These are phyloP conservation scores for Hydraecia micacea DNA, from an alignment of 2,888 invertebrate genomes.

Conservation along the genomic window DNA sequence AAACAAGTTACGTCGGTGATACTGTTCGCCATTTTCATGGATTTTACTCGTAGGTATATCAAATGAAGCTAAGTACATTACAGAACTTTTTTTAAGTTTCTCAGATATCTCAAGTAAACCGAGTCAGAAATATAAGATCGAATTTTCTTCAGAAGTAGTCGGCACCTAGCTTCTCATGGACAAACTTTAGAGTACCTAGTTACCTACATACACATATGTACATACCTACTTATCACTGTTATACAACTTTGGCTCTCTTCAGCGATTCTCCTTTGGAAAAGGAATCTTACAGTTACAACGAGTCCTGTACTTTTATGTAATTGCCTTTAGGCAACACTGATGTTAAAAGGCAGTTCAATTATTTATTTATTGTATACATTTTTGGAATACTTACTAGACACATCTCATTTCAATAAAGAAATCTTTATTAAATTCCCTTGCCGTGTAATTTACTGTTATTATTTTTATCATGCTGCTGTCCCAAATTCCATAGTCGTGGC, in stretches of 20 bases:
- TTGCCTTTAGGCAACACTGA: background rate
- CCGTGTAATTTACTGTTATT: conserved; percentile 54
- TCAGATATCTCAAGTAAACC: background rate
- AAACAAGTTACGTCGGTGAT: background rate
- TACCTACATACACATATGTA: conserved; percentile 1
- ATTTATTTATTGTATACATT: background rate
- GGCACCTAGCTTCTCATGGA: background rate
- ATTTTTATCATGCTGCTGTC: conserved; percentile 42
- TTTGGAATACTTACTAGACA: background rate
- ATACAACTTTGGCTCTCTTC: conserved; percentile 17
- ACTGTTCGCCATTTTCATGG: background rate
- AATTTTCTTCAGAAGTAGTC: conserved; percentile 10
- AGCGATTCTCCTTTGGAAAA: background rate
- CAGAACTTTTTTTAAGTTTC: background rate
- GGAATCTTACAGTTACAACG: background rate
- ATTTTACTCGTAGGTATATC: background rate
- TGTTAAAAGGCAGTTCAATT: background rate
- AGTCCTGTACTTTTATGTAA: background rate
- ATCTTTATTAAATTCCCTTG: conserved; percentile 51
- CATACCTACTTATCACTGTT: background rate
- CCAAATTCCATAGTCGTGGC: conserved; percentile 71
- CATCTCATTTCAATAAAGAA: conserved; percentile 33
- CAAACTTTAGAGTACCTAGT: conserved; percentile 21
- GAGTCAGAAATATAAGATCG: background rate
- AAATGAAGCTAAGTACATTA: background rate